Conservation (phyloP, 2,888 invertebrate genomes). For the Diadromus collaris region DNA sequence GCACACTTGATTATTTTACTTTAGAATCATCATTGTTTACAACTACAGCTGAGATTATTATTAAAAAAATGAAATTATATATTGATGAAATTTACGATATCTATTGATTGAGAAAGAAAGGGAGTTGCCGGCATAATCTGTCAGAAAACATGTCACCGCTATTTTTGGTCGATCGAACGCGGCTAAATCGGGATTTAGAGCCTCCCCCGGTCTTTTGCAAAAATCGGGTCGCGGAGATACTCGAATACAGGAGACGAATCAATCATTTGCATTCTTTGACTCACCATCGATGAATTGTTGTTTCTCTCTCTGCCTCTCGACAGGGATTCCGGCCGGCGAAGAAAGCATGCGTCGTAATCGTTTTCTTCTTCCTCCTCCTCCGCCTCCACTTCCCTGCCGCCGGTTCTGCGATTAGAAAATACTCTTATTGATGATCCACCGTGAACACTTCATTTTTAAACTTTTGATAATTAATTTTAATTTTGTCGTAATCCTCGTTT, state of each 20-base stretch:
- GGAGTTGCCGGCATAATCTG: conserved; percentile 53
- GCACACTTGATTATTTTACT: background rate
- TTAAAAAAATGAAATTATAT: background rate
- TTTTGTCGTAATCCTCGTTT: background rate
- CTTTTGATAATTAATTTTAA: background rate
- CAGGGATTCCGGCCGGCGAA: conserved; percentile 59
- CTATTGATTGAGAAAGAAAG: conserved; percentile 46
- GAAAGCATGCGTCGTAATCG: conserved; percentile 65
- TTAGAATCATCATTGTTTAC: background rate
- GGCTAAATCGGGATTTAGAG: background rate
- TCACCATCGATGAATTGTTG: conserved; percentile 70
- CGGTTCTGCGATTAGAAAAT: conserved; percentile 70
- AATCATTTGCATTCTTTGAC: background rate
- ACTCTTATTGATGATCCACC: conserved; percentile 7
- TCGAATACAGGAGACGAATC: background rate
- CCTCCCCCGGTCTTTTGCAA: background rate
- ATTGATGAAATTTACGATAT: background rate
- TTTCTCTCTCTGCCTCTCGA: conserved; percentile 64
- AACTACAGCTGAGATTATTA: background rate
- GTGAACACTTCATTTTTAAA: background rate
- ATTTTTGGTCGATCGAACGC: background rate
- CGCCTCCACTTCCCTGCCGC: conserved; percentile 82
- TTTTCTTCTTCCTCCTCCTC: conserved; percentile 82
- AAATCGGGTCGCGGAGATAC: background rate
- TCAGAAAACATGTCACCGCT: conserved; percentile 29